Evolutionary conservation across 2,113 vertebrate species (phyloP), one percentile per base, ranked within the genome.

Genomic region (Odocoileus virginianus): DNA sequence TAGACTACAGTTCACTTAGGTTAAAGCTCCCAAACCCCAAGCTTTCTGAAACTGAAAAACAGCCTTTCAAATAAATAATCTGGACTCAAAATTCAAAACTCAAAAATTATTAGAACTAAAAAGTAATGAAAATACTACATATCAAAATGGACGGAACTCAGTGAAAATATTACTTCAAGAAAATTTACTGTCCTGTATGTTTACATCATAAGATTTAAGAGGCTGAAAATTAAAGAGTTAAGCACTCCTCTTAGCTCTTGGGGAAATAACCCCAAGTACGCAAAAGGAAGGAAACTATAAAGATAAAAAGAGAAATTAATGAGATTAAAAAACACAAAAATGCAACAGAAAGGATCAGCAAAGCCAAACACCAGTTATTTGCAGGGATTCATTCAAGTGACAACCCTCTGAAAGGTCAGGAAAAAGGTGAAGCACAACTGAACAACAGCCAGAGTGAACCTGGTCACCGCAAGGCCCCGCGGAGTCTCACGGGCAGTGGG

Each of bases 381-480:
- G 43, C 47, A 17, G 52, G 76, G 86, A 58, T 23, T 64, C 17
- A 12, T 13, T n/a, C 16, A n/a, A 21, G 2, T 0, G 28, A 58
- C 28, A 25, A 21, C 16, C 60, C 25, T 84, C 47, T 45, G 87
- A 6, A 10, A 28, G 28, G 5, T 28, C n/a, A 10, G 19, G 36
- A 30, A 43, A 30, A 45, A 16, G 7, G 6, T 2, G 4, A 2
- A 1, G 43, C 67, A 6, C 28, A 5, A 9, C 45, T 2, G 7
- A 6, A 47, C 54, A 5, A 0, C 23, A 23, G 0, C 0, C 2
- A 23, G 87, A 17, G 7, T 0, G 3, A 5, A 25, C 3, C 0
- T 0, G 7, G 25, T 0, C 2, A 5, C 2, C 3, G 1, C 7
- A 5, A 33, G 84, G n/a, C 1, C 4, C 9, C 1, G 4, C 0